phyloP scores from a whole-genome alignment of 2,888 invertebrate species.

The Gymnosoma rotundatum region DNA sequence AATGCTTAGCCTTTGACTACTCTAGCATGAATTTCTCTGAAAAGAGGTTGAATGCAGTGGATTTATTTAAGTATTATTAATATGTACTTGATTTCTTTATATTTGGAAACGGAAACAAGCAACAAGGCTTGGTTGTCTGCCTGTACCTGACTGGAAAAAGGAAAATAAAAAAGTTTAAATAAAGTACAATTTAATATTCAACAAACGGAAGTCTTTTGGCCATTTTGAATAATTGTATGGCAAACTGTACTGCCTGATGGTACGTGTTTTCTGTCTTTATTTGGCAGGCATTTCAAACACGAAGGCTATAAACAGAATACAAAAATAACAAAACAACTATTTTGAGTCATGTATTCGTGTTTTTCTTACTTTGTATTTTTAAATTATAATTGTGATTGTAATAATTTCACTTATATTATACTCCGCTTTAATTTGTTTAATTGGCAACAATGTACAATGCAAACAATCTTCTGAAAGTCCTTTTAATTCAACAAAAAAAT shows the following conservation, averaged over 20 bases:
- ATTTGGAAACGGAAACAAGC: constrained; percentile 54
- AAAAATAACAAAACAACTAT: not conserved
- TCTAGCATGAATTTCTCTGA: constrained; percentile 16
- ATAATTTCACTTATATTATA: not conserved
- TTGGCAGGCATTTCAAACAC: not conserved
- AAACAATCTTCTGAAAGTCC: constrained; percentile 14
- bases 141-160: constrained; percentile 1
- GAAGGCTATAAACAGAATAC: not conserved
- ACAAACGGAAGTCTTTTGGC: constrained; percentile 69
- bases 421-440: not conserved
- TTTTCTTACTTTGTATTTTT: not conserved
- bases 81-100: constrained; percentile 6
- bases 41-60: not conserved
- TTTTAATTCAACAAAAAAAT: too few species aligned
- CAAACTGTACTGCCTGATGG: constrained; percentile 17
- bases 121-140: constrained; percentile 42
- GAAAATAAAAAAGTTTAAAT: constrained; percentile 10
- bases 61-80: not conserved
- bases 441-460: constrained; percentile 4
- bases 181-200: constrained; percentile 41
- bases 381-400: not conserved
- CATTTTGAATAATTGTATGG: constrained; percentile 69
- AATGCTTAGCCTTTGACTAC: constrained; percentile 30
- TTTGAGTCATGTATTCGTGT: not conserved
- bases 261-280: not conserved